Evolutionary conservation across 2,113 vertebrate genomes (phyloP), one percentile per base, ranked within the genome.

Genomic region (Potamarius usumacintae): DNA sequence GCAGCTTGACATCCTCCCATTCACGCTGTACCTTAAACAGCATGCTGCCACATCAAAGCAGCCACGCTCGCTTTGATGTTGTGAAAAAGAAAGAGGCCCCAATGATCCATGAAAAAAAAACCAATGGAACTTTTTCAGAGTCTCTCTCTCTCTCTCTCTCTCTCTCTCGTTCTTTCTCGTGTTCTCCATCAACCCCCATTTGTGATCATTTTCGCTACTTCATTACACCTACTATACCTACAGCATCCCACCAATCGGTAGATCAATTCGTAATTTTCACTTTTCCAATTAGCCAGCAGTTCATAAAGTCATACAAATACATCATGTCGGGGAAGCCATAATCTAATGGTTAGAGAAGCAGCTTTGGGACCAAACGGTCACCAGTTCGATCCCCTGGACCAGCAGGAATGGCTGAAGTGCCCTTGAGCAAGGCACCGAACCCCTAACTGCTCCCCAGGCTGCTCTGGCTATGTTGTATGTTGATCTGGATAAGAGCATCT

Each of bases 11-110:
- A 97, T 97, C 97, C 96, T 97, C 96, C 96, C 96, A 97, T 97
- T 98, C 97, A 97, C 96, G 96, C 96, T 96, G 96, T 97, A 97
- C 97, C 97, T 98, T 97, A 97, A 97, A 97, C 97, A 97, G 97
- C 97, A 97, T 96, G 97, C 92, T 94, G 96, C 95, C 96, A 97
- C 97, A 97, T 98, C 97, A 98, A 98, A 98, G 97, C 92, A 92
- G 94, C 89, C 94, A 91, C 91, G 92, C 94, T 86, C 93, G 93
- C 97, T 98, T 98, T 98, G 96, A 98, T 97, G 97, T 96, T 96
- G 95, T 95, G 30, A 96, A 96, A 97, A 96, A 97, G 96, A 97
- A 97, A 97, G 96, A 96, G 94, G 94, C 95, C 95, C 96, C 95
- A 95, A 95, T 96, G 96, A 97, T 97, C 97, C 97, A 93, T 96